These are phyloP conservation scores for Mus musculus DNA, from an alignment of 2,113 vertebrate genomes.

Conservation along the genomic window DNA sequence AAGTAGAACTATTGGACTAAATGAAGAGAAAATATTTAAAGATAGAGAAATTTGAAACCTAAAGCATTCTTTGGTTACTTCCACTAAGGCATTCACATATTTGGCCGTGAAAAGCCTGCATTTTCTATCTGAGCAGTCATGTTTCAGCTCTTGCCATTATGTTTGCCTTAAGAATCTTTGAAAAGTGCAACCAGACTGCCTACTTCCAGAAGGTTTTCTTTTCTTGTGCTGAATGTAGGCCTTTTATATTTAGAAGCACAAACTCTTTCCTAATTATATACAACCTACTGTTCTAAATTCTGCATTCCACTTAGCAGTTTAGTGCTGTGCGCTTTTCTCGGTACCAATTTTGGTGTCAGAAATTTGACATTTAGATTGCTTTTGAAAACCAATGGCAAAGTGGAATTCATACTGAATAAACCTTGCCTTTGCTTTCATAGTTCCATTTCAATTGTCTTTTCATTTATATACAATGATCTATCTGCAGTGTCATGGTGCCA, in stretches of 20 bases:
- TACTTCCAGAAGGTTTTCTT: constrained; percentile 60
- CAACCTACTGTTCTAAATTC: constrained; percentile 80
- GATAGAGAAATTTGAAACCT: neutral
- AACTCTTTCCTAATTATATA: constrained; percentile 75
- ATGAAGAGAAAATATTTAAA: constrained; percentile 29
- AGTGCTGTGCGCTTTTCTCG: constrained; percentile 73
- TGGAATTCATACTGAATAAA: constrained; percentile 64
- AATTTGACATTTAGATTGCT: constrained; percentile 79
- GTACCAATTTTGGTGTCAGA: constrained; percentile 79
- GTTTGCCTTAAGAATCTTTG: constrained; percentile 55
- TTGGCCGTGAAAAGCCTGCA: constrained; percentile 38
- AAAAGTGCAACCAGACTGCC: constrained; percentile 38
- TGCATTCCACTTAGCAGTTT: constrained; percentile 77
- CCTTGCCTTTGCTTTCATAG: constrained; percentile 5
- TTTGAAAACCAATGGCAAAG: constrained; percentile 68
- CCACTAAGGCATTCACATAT: constrained; percentile 12
- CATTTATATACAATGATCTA: constrained; percentile 6
- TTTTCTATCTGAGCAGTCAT: constrained; percentile 37
- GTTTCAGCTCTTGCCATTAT: constrained; percentile 36
- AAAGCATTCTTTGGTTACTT: constrained; percentile 6
- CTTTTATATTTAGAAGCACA: constrained; percentile 81
- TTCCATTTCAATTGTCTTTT: constrained; percentile 48
- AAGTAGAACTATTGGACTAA: neutral
- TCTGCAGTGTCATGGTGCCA: neutral
- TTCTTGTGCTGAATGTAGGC: constrained; percentile 60